Evolutionary conservation across 2,888 invertebrate species (phyloP).

Genomic region (Stenodera caucasica): DNA sequence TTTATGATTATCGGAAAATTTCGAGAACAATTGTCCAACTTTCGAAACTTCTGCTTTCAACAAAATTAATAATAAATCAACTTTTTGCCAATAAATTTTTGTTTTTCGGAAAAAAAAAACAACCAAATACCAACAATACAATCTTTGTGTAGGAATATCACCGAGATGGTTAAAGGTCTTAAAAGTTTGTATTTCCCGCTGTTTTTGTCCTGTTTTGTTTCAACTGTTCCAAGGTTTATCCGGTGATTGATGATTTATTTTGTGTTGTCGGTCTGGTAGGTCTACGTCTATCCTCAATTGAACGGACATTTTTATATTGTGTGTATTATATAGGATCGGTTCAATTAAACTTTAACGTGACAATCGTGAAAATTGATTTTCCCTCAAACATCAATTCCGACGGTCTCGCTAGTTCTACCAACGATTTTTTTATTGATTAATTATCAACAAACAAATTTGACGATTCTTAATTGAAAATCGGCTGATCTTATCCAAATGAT

Average conservation of each 20-base stretch:
- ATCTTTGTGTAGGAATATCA: slow-evolving; percentile 50
- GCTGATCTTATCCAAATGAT: not conserved
- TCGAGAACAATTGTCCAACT: slow-evolving; percentile 34
- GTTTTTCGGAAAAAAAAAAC: slow-evolving; percentile 46
- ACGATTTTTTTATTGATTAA: too few species aligned
- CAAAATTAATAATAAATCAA: slow-evolving; percentile 50
- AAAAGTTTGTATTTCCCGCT: slow-evolving; percentile 55
- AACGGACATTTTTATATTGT: slow-evolving; percentile 43
- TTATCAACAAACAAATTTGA: too few species aligned
- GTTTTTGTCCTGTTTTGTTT: slow-evolving; percentile 54
- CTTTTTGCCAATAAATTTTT: slow-evolving; percentile 53
- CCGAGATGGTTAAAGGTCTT: slow-evolving; percentile 49
- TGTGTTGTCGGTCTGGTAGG: slow-evolving; percentile 56
- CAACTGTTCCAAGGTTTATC: slow-evolving; percentile 49
- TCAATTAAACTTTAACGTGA: too few species aligned
- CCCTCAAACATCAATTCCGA: too few species aligned
- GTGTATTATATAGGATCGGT: too few species aligned
- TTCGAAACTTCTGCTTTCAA: not conserved
- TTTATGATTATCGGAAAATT: slow-evolving; percentile 14
- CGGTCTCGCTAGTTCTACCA: too few species aligned
- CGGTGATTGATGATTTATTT: slow-evolving; percentile 57
- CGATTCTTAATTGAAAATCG: too few species aligned
- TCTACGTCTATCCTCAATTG: slow-evolving; percentile 48
- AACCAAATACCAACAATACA: slow-evolving; percentile 44
- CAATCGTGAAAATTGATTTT: too few species aligned